Evolutionary conservation across 2,888 invertebrate species (phyloP).

Genomic region (Perdita meconis): DNA sequence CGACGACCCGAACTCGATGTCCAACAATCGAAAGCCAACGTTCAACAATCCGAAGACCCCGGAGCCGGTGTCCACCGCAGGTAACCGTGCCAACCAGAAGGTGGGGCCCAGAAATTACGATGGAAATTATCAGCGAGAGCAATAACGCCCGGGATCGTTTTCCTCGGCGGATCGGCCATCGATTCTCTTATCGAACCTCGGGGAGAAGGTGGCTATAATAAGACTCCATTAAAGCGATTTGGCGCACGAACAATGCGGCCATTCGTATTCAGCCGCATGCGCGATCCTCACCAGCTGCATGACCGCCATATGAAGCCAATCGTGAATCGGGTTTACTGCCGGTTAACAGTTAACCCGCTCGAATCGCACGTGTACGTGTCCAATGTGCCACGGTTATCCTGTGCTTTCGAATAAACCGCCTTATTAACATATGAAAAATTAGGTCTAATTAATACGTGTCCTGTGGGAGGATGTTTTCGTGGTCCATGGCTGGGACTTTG

Average conservation of each 20-base stretch:
- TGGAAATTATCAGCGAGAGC: constrained; percentile 27
- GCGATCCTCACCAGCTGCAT: constrained; percentile 66
- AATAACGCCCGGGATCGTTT: constrained; percentile 42
- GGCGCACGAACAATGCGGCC: constrained; percentile 66
- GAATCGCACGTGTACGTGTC: constrained; percentile 69
- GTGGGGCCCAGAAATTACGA: too few relatives aligned
- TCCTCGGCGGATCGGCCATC: constrained; percentile 18
- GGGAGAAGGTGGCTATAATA: constrained; percentile 62
- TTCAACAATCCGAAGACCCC: too few relatives aligned
- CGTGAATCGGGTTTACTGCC: constrained; percentile 72
- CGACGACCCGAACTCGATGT: too few relatives aligned
- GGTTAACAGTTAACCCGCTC: constrained; percentile 68
- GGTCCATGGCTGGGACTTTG: too few relatives aligned
- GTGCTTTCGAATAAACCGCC: constrained; percentile 33
- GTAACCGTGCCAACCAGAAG: too few relatives aligned
- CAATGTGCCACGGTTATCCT: constrained; percentile 66
- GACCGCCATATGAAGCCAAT: constrained; percentile 72
- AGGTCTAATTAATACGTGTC: background rate
- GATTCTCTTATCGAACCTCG: constrained; percentile 38
- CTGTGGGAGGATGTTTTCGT: background rate
- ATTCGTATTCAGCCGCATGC: constrained; percentile 69
- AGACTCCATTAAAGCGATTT: constrained; percentile 69
- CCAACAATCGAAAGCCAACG: too few relatives aligned
- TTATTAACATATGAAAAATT: constrained; percentile 28
- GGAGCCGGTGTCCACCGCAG: background rate